Percentiles rank a stretch among this genome's conserved stretches.
These are phyloP conservation scores for Chaetops frenatus DNA, from an alignment of 2,113 vertebrate genomes.

Conservation along the genomic window DNA sequence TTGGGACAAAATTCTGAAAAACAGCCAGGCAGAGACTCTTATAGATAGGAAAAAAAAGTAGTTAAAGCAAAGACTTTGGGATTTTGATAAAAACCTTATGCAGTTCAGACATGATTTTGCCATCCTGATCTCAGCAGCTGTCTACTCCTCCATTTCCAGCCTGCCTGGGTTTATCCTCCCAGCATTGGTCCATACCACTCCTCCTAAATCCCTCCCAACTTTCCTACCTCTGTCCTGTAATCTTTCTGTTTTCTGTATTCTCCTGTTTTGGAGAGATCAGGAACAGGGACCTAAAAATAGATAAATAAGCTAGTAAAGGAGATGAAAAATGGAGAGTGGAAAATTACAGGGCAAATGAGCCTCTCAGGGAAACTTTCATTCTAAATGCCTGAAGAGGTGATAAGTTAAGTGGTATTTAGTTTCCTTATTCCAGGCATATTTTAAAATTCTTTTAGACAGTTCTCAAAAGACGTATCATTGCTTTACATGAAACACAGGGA, in stretches of 20 bases:
- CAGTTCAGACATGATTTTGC: not conserved
- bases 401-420: not conserved
- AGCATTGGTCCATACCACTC: accelerated
- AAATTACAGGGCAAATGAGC: not conserved
- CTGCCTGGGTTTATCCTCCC: not conserved
- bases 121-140: not conserved
- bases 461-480: not conserved
- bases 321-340: not conserved
- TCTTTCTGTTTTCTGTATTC: too few relatives aligned
- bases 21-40: not conserved
- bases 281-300: not conserved
- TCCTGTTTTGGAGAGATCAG: not conserved
- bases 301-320: not conserved
- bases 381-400: not conserved
- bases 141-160: not conserved
- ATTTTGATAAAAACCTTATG: not conserved
- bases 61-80: not conserved
- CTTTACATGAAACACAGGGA: not conserved
- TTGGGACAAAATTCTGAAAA: not conserved
- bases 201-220: not conserved
- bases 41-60: not conserved
- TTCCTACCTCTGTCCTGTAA: not conserved
- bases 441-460: not conserved
- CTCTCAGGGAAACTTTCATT: not conserved
- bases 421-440: not conserved